phyloP scores from a whole-genome alignment of 1,140 invertebrate genomes.

The Melanaphis sacchari region DNA sequence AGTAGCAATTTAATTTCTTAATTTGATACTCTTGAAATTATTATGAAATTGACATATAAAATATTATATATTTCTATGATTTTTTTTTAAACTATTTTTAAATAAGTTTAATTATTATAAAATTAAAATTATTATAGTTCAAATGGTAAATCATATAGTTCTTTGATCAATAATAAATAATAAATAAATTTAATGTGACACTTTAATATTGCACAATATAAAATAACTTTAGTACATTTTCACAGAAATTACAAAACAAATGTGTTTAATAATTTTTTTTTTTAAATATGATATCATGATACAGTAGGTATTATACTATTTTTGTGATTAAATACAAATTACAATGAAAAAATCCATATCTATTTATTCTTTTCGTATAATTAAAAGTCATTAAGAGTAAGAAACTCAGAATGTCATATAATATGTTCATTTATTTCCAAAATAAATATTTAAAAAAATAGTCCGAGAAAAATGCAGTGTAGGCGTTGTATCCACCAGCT shows the following conservation, averaged over 20 bases:
- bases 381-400: not conserved
- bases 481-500: constrained; percentile 43
- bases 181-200: too few relatives aligned
- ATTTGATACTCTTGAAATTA: too few relatives aligned
- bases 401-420: not conserved
- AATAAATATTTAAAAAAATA: constrained; percentile 49
- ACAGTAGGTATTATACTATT: not conserved
- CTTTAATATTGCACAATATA: too few relatives aligned
- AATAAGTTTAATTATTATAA: not conserved
- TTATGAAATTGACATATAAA: too few relatives aligned
- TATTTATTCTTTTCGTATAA: not conserved
- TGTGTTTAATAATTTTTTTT: not conserved
- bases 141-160: not conserved
- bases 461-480: not conserved
- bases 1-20: too few relatives aligned
- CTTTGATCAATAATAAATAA: too few relatives aligned
- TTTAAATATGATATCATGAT: too few relatives aligned
- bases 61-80: too few relatives aligned
- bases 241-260: not conserved
- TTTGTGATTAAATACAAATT: not conserved
- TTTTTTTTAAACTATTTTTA: not conserved
- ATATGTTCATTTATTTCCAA: constrained; percentile 20
- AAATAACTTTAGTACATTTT: not conserved
- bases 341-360: not conserved
- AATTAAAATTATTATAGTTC: not conserved